Conservation (phyloP, 2,113 vertebrate genomes). For the Festucalex cinctus region DNA sequence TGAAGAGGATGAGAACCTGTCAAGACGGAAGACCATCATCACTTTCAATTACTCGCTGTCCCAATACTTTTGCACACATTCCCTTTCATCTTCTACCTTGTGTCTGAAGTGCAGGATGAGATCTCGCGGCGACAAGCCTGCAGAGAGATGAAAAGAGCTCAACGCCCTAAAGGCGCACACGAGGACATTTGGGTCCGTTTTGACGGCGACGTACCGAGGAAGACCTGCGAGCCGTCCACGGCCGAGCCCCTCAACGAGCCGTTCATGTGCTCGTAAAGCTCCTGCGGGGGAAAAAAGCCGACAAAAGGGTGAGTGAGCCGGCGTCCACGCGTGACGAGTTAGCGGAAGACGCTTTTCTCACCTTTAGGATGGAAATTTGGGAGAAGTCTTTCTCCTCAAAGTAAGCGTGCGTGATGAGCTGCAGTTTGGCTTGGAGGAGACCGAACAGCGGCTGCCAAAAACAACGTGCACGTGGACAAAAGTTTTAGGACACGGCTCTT, state of each 20-base stretch:
- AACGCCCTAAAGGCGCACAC: neutral
- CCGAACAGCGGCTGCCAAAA: conserved; percentile 87
- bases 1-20: conserved; percentile 93
- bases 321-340: neutral
- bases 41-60: neutral
- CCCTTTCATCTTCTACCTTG: conserved; percentile 77
- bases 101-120: conserved; percentile 94
- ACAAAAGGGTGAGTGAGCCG: neutral
- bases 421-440: conserved; percentile 93
- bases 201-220: conserved; percentile 78
- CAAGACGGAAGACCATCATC: neutral
- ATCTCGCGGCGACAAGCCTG: conserved; percentile 94
- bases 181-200: neutral
- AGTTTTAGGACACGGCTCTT: neutral
- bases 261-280: conserved; percentile 98
- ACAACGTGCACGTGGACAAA: conserved; percentile 5
- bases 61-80: neutral
- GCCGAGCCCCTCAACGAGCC: conserved; percentile 80
- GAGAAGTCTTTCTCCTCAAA: conserved; percentile 99
- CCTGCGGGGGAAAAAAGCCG: conserved; percentile 65
- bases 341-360: conserved; percentile 47
- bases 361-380: conserved; percentile 96
- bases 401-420: conserved; percentile 97
- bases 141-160: neutral
- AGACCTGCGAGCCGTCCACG: conserved; percentile 91